Base-by-base conservation (phyloP, 1,140 invertebrate species). In the Solen grandis region DNA sequence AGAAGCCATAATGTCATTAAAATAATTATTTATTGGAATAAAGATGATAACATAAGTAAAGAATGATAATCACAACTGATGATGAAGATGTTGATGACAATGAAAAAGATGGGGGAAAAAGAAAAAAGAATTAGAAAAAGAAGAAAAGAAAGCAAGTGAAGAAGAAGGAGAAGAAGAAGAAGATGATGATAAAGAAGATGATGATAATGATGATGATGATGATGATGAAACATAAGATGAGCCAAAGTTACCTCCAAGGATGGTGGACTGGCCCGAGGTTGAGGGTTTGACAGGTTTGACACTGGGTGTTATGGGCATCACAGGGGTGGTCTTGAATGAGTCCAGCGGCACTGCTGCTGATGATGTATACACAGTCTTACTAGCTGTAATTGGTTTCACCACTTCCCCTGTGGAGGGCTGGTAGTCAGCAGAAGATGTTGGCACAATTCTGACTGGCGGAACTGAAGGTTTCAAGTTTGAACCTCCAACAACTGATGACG, bases 171-270 rank as follows among this genome's bases (percentile, higher is more conserved):
- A 19, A 10, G 41, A 10, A 19, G 19, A 8, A 46, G 19, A 46
- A 10, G 19, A 46, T 19, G 19, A 10, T n/a, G n/a, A n/a, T n/a
- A n/a, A n/a, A n/a, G n/a, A n/a, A n/a, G n/a, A 46, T 19, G 41
- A 8, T 19, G 8, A 10, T 46, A 46, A 10, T 46, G 19, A 46
- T 46, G 8, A 10, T 46, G 19, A 10, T 46, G 8, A 46, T 10
- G 8, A 10, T 46, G 19, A 19, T 46, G 41, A 10, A 19, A 46
- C 41, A 46, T 10, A 46, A 10, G 19, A 46, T 19, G 19, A 10
- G 19, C 41, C 8, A 46, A 46, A 29, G 27, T 57, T 69, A 78
- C 75, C 63, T 59, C 75, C 75, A 36, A 78, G 54, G 38, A 78
- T 68, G 1, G 75, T 78, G 31, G 75, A 78, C 29, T 78, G 46